Conservation (phyloP, 1,140 invertebrate species). For the Bombus waltoni region DNA sequence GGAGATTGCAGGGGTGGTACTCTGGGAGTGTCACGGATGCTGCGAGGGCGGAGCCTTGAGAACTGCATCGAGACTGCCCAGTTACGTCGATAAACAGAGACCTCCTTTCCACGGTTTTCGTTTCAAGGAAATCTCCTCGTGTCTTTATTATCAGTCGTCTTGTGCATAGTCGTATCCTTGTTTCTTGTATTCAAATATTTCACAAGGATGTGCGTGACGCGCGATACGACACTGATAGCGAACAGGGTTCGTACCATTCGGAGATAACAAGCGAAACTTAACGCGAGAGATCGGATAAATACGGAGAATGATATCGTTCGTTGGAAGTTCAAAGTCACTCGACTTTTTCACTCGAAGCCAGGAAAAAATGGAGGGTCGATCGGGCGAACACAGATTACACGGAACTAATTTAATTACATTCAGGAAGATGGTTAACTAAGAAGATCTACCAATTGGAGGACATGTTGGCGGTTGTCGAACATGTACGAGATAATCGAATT, state of each 20-base stretch:
- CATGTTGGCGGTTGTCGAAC: slow-evolving; percentile 81
- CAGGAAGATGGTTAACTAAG: slow-evolving; percentile 54
- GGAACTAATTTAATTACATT: slow-evolving; percentile 42
- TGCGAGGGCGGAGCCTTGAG: slow-evolving; percentile 78
- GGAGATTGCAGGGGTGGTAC: slow-evolving; percentile 67
- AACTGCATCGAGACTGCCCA: slow-evolving; percentile 75
- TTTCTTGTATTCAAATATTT: too few species aligned
- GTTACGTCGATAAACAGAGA: slow-evolving; percentile 64
- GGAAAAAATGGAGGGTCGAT: background rate
- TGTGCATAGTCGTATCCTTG: too few species aligned
- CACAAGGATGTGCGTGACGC: background rate
- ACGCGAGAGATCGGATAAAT: background rate
- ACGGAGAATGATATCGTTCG: background rate
- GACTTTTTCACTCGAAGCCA: too few species aligned
- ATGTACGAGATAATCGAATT: slow-evolving; percentile 81
- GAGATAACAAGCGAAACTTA: background rate
- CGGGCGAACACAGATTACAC: background rate
- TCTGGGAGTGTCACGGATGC: slow-evolving; percentile 74
- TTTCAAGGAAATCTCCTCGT: background rate
- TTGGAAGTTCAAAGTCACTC: background rate
- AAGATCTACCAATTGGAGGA: slow-evolving; percentile 61
- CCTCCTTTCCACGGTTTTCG: slow-evolving; percentile 20
- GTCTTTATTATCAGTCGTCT: too few species aligned
- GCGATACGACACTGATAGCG: background rate
- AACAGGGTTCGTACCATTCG: background rate